Percentiles rank a stretch among this genome's conserved stretches.
Evolutionary conservation across 2,113 vertebrate species (phyloP).

Genomic region (Corynorhinus townsendii): DNA sequence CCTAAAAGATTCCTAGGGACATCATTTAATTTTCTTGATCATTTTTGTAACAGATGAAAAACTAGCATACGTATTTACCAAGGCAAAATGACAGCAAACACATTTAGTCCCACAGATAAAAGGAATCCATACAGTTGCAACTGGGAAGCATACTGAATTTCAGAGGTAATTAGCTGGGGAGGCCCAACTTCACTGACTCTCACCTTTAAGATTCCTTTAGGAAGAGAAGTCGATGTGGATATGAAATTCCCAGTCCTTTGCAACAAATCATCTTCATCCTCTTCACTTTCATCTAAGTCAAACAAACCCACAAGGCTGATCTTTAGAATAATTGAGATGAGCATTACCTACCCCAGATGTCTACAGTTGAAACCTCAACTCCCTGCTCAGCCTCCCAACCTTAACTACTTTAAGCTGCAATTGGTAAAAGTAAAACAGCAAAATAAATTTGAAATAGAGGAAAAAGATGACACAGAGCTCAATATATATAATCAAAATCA

Average conservation of each 20-base stretch:
- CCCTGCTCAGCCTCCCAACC: neutral
- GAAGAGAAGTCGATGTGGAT: conserved; percentile 83
- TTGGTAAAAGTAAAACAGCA: neutral
- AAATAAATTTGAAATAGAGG: neutral
- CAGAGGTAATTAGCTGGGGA: neutral
- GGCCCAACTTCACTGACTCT: conserved; percentile 25
- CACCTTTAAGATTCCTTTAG: conserved; percentile 90
- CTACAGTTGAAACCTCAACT: neutral
- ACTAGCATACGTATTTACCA: neutral
- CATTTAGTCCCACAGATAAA: neutral
- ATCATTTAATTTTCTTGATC: neutral
- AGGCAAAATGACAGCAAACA: neutral
- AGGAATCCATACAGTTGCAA: neutral
- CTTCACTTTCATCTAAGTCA: conserved; percentile 81
- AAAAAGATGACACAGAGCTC: neutral
- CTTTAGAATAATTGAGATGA: conserved; percentile 41
- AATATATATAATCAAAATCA: neutral
- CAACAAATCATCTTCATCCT: conserved; percentile 86
- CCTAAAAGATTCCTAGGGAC: neutral
- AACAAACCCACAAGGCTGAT: conserved; percentile 50
- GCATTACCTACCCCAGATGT: neutral
- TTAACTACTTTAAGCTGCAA: conserved; percentile 3
- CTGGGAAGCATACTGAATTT: neutral
- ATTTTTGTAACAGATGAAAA: neutral
- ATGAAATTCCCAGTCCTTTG: conserved; percentile 91